These are phyloP conservation scores for Sinotaia quadrata DNA, from an alignment of 2,888 invertebrate species.

Conservation along the genomic window DNA sequence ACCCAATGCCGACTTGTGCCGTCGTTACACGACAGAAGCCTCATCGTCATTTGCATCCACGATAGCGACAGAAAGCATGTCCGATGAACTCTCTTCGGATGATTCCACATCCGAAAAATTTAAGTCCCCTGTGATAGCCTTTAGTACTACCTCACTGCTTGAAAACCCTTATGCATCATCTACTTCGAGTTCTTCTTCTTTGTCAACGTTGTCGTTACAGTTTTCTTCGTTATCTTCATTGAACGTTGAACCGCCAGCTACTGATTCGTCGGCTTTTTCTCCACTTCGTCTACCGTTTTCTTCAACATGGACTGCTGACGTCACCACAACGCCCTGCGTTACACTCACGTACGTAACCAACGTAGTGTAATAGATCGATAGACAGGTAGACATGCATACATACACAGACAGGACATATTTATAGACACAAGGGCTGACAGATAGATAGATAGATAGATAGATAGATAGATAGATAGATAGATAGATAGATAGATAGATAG, in stretches of 20 bases:
- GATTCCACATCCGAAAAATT: neutral
- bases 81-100: neutral
- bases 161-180: no score
- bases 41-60: no score
- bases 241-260: neutral
- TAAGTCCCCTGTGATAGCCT: neutral
- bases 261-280: neutral
- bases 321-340: neutral
- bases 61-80: neutral
- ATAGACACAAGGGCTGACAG: neutral
- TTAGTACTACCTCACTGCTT: no score
- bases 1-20: neutral
- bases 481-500: no score
- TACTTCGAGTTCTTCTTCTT: neutral
- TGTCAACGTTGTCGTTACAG: neutral
- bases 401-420: neutral
- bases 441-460: conserved; percentile 4
- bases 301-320: neutral
- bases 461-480: no score
- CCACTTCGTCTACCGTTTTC: neutral
- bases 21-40: no score
- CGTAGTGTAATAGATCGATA: neutral
- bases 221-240: neutral
- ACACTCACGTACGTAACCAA: neutral
- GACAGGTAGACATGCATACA: neutral